Evolutionary conservation across 2,797 vertebrate genomes (phyloP).

Genomic region (Myotis pilosus): DNA sequence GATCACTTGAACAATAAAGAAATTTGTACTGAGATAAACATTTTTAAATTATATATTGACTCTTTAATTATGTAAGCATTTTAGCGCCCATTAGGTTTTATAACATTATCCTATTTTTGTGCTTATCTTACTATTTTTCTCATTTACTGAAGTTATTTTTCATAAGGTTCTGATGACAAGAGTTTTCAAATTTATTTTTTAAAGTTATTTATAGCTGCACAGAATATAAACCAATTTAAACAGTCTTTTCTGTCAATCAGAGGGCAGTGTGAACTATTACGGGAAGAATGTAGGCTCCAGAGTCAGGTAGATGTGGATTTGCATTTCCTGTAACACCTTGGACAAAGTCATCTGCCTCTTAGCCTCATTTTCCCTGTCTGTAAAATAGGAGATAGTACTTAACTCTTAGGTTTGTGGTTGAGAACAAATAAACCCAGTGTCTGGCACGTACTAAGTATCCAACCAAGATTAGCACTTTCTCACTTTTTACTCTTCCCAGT

Average conservation of each 20-base stretch:
- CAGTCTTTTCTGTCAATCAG: background rate
- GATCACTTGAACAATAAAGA: background rate
- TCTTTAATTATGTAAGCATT: conserved; percentile 23
- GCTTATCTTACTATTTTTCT: background rate
- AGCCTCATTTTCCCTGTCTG: background rate
- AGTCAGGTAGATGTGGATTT: background rate
- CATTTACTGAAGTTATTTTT: conserved; percentile 28
- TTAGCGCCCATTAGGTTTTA: background rate
- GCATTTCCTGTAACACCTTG: background rate
- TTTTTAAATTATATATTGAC: background rate
- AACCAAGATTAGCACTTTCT: background rate
- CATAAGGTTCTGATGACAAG: background rate
- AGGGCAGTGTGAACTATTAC: background rate
- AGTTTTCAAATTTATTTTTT: conserved; percentile 30
- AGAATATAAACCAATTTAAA: conserved; percentile 28
- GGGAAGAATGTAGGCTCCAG: background rate
- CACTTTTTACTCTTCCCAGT: background rate
- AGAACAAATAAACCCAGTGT: background rate
- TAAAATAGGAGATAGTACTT: conserved; percentile 1
- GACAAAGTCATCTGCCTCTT: background rate
- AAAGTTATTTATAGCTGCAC: background rate
- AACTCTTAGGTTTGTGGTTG: conserved; percentile 7
- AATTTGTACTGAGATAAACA: background rate
- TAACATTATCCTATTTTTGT: background rate
- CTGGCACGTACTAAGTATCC: background rate